Evolutionary conservation across 2,113 vertebrate species (phyloP).

Genomic region (Platichthys flesus): DNA sequence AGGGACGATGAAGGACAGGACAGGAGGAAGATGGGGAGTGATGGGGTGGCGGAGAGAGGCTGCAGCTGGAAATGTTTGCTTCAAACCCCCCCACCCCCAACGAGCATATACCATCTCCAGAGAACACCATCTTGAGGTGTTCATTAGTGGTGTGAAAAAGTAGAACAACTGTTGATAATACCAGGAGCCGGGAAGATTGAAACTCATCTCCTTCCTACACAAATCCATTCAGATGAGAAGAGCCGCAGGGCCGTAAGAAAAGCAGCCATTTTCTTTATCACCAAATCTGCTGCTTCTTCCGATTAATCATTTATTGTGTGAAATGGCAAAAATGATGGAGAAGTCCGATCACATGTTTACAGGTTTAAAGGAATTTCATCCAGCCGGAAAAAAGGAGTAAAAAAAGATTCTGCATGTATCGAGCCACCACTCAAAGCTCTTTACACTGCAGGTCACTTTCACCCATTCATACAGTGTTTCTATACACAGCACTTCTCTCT

Average conservation of each 20-base stretch:
- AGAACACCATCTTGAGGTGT: conserved; percentile 32
- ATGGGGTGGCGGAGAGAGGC: conserved; percentile 25
- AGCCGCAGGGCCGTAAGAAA: not conserved
- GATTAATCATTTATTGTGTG: not conserved
- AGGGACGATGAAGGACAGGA: conserved; percentile 71
- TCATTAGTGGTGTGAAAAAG: conserved; percentile 54
- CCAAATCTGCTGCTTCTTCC: conserved; percentile 13
- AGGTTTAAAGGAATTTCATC: not conserved
- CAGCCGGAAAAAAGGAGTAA: not conserved
- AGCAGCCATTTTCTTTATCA: not conserved
- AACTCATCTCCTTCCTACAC: conserved; percentile 1
- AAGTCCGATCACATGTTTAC: conserved; percentile 1
- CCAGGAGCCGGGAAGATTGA: not conserved
- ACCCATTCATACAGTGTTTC: not conserved
- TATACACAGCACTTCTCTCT: not conserved
- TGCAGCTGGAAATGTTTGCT: conserved; percentile 47
- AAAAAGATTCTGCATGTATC: not conserved
- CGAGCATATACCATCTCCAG: conserved; percentile 37
- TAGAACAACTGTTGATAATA: conserved; percentile 44
- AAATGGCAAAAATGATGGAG: conserved; percentile 7
- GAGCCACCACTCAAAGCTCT: not conserved
- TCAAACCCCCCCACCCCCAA: conserved; percentile 27
- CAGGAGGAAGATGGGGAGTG: conserved; percentile 46
- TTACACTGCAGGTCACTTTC: not conserved
- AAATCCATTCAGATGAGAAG: conserved; percentile 17